Evolutionary conservation across 2,113 vertebrate species (phyloP), one percentile per base, ranked within the genome.

Genomic region (Rhea americana): DNA sequence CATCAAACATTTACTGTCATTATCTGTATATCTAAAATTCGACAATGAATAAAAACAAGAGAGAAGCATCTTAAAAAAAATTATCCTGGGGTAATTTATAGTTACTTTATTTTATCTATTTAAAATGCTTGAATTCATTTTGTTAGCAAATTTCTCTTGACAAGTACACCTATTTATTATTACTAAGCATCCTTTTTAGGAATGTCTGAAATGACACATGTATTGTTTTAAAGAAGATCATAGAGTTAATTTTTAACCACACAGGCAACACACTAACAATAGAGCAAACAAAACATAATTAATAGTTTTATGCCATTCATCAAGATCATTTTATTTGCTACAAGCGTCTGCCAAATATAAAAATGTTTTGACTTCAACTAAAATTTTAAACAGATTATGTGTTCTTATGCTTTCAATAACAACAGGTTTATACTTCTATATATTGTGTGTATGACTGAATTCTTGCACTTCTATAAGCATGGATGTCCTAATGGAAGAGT

Each of bases 211-310:
- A 94, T 97, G 89, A 94, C 94, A 96, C 5, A 5, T 87, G 71
- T 95, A 97, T 97, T 97, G 97, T 96, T 96, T 97, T 96, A 96
- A 94, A 93, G 90, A 96, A 92, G 90, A 95, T 95, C 93, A 65
- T 89, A 87, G 87, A 95, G 93, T 95, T 96, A 96, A 96, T 96
- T 96, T 97, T 97, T 97, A 97, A 94, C 80, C 59, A 94, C 61
- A 53, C n/a, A 92, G 92, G 77, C 90, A 82, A 92, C 89, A 71
- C 43, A 67, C 72, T 90, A 95, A 97, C 94, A 96, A 89, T 94
- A 68, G 96, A 87, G 75, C 1, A 87, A 96, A 87, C 72, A 92
- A 95, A 96, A 92, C 87, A 93, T 94, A 97, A 97, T 96, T 97
- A 96, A 92, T 87, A 95, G 91, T 94, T 95, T 96, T 95, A 90